phyloP scores from a whole-genome alignment of 2,113 vertebrate species.

The Leiothrix lutea region DNA sequence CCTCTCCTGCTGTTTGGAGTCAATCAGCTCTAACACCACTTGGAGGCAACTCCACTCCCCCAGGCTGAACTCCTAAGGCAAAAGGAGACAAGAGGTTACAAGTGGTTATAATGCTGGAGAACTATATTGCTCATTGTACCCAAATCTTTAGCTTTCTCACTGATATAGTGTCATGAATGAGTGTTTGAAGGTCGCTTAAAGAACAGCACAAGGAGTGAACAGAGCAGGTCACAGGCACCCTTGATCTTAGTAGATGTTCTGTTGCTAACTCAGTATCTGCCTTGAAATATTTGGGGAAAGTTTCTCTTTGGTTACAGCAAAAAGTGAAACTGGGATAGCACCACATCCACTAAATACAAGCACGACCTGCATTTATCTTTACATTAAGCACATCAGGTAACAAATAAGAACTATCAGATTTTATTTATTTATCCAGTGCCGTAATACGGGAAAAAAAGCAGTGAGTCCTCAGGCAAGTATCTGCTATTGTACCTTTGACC shows the following conservation, averaged over 20 bases:
- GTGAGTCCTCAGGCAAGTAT: fast-evolving
- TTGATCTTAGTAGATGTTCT: not conserved
- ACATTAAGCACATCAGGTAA: not conserved
- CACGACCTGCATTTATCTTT: not conserved
- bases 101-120: not conserved
- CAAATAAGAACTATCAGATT: not conserved
- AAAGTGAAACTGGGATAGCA: not conserved
- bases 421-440: not conserved
- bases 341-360: not conserved
- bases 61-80: constrained; percentile 86
- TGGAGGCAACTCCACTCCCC: constrained; percentile 96
- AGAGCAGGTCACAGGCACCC: not conserved
- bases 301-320: not conserved
- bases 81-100: not conserved
- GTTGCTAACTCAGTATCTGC: not conserved
- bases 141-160: not conserved
- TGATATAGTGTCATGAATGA: not conserved
- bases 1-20: constrained; percentile 86
- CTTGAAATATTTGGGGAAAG: not conserved
- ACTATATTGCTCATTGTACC: fast-evolving
- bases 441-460: fast-evolving
- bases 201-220: not conserved
- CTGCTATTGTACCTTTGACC: constrained; percentile 82
- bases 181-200: not conserved
- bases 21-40: constrained; percentile 89